Evolutionary conservation across 2,888 invertebrate genomes (phyloP).

Genomic region (Scaptomyza reducta): DNA sequence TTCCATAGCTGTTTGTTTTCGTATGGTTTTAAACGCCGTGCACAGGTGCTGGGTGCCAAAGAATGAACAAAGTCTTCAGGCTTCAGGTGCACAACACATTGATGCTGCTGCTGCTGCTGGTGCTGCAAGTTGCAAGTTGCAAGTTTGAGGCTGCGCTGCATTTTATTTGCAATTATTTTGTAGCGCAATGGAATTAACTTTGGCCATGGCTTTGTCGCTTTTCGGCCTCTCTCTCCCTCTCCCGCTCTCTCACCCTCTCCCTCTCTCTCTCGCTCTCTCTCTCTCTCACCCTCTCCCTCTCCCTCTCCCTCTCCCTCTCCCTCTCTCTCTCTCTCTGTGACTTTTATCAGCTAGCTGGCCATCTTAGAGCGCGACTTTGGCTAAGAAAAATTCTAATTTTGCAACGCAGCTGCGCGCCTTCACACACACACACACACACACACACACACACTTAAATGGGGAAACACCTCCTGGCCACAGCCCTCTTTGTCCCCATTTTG

Average conservation of each 20-base stretch:
- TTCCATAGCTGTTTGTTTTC: constrained; percentile 69
- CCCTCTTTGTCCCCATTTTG: constrained; percentile 17
- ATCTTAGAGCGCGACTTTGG: constrained; percentile 54
- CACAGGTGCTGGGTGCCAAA: constrained; percentile 72
- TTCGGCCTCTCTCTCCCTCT: background rate
- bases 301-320: background rate
- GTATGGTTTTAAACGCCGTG: constrained; percentile 73
- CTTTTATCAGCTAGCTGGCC: constrained; percentile 64
- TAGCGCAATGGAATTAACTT: constrained; percentile 74
- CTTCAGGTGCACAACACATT: constrained; percentile 57
- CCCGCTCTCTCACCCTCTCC: background rate
- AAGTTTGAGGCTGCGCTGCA: constrained; percentile 57
- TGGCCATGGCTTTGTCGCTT: constrained; percentile 49
- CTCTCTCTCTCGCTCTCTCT: background rate
- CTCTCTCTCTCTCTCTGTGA: background rate
- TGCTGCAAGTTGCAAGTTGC: constrained; percentile 31
- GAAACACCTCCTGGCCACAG: constrained; percentile 28
- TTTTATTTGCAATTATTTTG: constrained; percentile 82
- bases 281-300: background rate
- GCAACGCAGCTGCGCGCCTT: constrained; percentile 76
- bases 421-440: constrained; percentile 11
- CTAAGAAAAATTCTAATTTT: constrained; percentile 75
- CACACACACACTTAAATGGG: background rate
- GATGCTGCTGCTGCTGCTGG: constrained; percentile 8
- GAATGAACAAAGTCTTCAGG: constrained; percentile 28